Percentiles rank a stretch among this genome's conserved stretches.
These are phyloP conservation scores for Astyanax mexicanus DNA, from an alignment of 2,797 vertebrate species.

Conservation along the genomic window DNA sequence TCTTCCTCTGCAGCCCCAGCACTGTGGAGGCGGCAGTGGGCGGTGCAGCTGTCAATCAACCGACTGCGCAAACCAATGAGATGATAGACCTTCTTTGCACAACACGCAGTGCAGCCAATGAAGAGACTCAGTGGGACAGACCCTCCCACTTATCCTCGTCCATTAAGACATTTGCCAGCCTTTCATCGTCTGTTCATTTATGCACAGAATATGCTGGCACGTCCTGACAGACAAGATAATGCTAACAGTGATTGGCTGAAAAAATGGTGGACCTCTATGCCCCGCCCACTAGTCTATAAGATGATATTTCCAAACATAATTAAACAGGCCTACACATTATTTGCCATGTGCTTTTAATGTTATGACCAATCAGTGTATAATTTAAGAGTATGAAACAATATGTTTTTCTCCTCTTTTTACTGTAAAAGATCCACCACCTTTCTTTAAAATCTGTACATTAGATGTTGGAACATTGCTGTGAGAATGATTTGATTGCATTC, in stretches of 20 bases:
- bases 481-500: neutral
- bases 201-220: neutral
- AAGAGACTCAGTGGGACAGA: neutral
- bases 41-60: neutral
- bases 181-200: neutral
- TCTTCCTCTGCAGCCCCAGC: conserved; percentile 7
- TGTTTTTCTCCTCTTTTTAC: neutral
- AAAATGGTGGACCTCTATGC: neutral
- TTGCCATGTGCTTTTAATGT: too few relatives aligned
- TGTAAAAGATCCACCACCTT: neutral
- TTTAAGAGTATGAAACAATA: too few relatives aligned
- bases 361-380: too few relatives aligned
- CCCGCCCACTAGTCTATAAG: neutral
- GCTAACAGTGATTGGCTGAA: neutral
- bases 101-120: neutral
- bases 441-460: neutral
- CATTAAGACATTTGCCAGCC: neutral
- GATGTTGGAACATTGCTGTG: neutral
- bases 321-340: too few relatives aligned
- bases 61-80: neutral
- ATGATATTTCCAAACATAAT: neutral
- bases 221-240: neutral
- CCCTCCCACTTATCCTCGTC: neutral
- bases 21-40: neutral
- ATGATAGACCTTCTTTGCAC: neutral